Evolutionary conservation across 2,113 vertebrate genomes (phyloP).

Genomic region (Mixornis gularis): DNA sequence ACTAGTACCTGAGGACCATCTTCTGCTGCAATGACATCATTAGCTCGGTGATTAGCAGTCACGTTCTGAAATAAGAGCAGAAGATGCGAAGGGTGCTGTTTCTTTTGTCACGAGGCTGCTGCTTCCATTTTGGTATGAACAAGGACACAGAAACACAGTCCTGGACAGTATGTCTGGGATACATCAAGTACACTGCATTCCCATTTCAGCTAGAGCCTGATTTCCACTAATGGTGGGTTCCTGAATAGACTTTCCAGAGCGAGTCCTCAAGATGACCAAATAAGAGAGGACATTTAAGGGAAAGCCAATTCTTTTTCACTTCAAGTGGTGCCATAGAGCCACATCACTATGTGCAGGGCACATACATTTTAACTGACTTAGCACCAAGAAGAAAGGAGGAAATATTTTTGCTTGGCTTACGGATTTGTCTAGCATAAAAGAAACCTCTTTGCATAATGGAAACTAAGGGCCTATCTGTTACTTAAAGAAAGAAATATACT

Average conservation of each 20-base stretch:
- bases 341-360: not conserved
- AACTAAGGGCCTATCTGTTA: not conserved
- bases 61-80: conserved; percentile 80
- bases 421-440: not conserved
- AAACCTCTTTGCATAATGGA: not conserved
- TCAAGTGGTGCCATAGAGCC: not conserved
- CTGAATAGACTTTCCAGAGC: not conserved
- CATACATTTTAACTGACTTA: not conserved
- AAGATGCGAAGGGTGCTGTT: not conserved
- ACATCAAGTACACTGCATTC: not conserved
- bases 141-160: not conserved
- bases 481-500: not conserved
- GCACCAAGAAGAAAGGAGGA: not conserved
- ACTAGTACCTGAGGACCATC: conserved; percentile 88
- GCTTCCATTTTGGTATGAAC: not conserved
- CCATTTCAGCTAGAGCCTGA: not conserved
- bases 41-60: conserved; percentile 93
- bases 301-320: not conserved
- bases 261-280: not conserved
- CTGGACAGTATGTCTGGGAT: not conserved
- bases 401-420: not conserved
- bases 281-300: not conserved
- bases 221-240: not conserved
- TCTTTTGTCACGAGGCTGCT: not conserved
- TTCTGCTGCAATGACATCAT: conserved; percentile 89